Evolutionary conservation across 2,888 invertebrate species (phyloP).

Genomic region (Barypeithes pellucidus): DNA sequence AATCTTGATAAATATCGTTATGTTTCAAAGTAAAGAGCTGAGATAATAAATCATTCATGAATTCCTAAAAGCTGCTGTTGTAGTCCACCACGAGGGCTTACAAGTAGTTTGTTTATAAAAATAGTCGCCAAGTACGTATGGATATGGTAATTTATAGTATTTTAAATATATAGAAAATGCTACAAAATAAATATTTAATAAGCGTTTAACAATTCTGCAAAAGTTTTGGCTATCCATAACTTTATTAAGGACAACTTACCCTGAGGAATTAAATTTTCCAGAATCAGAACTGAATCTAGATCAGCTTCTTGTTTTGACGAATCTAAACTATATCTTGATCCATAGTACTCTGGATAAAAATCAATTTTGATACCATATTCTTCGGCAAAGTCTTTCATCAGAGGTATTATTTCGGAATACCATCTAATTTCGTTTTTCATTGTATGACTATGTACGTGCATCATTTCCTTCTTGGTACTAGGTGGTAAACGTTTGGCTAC

Average conservation of each 20-base stretch:
- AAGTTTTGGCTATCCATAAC: too few relatives aligned
- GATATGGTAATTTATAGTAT: too few relatives aligned
- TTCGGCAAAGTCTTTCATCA: constrained; percentile 43
- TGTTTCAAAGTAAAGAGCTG: too few relatives aligned
- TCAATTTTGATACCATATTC: constrained; percentile 28
- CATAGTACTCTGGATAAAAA: constrained; percentile 45
- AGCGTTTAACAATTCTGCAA: too few relatives aligned
- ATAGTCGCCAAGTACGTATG: too few relatives aligned
- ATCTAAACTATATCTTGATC: constrained; percentile 46
- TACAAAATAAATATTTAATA: too few relatives aligned
- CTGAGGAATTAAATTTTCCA: constrained; percentile 50
- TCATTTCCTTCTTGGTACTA: background rate
- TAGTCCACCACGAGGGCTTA: too few relatives aligned
- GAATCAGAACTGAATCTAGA: constrained; percentile 48
- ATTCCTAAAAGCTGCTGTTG: too few relatives aligned
- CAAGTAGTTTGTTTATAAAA: too few relatives aligned
- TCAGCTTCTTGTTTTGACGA: constrained; percentile 43
- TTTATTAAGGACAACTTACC: constrained; percentile 47
- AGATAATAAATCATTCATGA: too few relatives aligned
- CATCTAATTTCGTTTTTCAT: constrained; percentile 49
- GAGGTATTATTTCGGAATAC: constrained; percentile 48
- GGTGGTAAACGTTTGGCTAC: constrained; percentile 47
- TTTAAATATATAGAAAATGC: too few relatives aligned
- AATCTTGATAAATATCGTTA: too few relatives aligned
- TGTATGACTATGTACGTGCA: background rate